phyloP scores from a whole-genome alignment of 2,888 invertebrate species.

The Elegia similella region DNA sequence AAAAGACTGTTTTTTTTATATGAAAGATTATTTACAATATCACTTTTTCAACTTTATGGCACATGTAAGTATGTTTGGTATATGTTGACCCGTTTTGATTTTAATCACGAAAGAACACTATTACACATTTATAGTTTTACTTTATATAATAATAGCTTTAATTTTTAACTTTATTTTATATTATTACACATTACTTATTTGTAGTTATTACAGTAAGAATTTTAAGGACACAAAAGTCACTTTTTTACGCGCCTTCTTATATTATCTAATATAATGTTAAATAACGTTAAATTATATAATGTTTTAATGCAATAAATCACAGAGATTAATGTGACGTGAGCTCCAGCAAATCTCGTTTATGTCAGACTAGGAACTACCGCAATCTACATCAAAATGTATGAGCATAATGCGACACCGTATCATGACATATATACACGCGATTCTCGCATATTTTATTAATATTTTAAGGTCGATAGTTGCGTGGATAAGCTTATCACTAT shows the following conservation, averaged over 20 bases:
- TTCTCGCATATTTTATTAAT: background rate
- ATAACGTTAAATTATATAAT: background rate
- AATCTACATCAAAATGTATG: conserved; percentile 1
- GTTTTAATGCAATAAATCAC: background rate
- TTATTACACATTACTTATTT: too few relatives aligned
- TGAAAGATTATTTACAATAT: too few relatives aligned
- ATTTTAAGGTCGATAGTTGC: background rate
- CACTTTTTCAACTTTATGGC: too few relatives aligned
- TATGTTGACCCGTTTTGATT: too few relatives aligned
- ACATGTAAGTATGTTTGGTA: too few relatives aligned
- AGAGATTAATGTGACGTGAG: background rate
- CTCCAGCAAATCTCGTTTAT: conserved; percentile 1
- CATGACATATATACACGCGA: background rate
- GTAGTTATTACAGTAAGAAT: too few relatives aligned
- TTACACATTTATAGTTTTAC: too few relatives aligned
- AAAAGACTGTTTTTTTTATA: too few relatives aligned
- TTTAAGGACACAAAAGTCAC: background rate
- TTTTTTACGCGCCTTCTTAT: background rate
- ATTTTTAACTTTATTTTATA: too few relatives aligned
- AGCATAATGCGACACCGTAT: conserved; percentile 1
- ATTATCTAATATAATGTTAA: background rate
- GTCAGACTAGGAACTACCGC: background rate
- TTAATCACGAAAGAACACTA: too few relatives aligned
- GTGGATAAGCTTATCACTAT: conserved; percentile 51
- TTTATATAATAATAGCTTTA: too few relatives aligned